Evolutionary conservation across 2,888 invertebrate genomes (phyloP), one percentile per base, ranked within the genome.

Genomic region (Scrobipalpa atriplicella): DNA sequence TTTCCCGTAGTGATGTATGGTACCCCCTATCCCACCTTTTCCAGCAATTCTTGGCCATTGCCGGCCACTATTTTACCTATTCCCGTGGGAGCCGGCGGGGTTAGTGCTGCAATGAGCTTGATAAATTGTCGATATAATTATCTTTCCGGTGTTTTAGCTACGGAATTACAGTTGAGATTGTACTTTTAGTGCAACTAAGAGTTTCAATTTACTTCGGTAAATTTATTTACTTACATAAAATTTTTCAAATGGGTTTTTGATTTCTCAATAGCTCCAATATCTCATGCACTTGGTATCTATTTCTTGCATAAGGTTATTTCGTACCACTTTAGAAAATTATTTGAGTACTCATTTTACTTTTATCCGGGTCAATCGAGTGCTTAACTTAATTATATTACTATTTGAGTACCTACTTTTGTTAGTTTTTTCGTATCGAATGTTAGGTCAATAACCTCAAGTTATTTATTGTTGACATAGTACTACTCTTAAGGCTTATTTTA

Each of bases 1-100:
- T 76, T 72, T 69, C 71, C 72, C 72, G 72, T 74, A 74, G 75
- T 77, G 76, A 80, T 69, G 75, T 79, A 80, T 78, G 68, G 72
- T 62, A 65, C 69, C 69, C 64, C 72, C 75, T 74, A 75, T 77
- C 68, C 70, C 64, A 70, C 72, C 71, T 70, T 70, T 67, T 52
- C 63, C 69, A 65, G 52, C 62, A 67, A 66, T 66, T 68, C 66
- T 36, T 18, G 61, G 47, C 60, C 65, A 65, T 68, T 66, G 66
- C 43, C 47, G 61, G 39, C 60, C 65, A 65, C 65, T 67, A 67
- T 77, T 77, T 74, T 75, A 73, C 72, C 73, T 73, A 72, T 75
- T 70, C 75, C 73, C 69, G 61, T 67, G 68, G 72, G 66, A 70
- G 56, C 63, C 18, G 68, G 39, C 58, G 43, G 64, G 54, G 64